These are phyloP conservation scores for Syndactyla subalaris DNA, from an alignment of 2,797 vertebrate genomes.

Conservation along the genomic window DNA sequence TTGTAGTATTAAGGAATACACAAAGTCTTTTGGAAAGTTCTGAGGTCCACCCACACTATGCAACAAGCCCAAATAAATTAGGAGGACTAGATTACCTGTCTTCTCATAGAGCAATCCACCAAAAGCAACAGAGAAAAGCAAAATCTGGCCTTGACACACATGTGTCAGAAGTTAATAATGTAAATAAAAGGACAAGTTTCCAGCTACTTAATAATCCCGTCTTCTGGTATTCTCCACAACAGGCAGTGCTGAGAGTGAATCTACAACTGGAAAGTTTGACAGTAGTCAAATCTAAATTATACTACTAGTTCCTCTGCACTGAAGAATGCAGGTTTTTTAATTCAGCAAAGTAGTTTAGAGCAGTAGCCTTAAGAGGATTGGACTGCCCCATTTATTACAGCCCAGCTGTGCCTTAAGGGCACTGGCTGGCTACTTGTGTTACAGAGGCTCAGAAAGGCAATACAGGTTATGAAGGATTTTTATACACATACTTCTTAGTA, in stretches of 20 bases:
- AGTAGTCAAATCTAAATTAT: neutral
- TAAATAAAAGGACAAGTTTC: neutral
- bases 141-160: neutral
- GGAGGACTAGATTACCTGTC: neutral
- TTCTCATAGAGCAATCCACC: neutral
- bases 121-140: neutral
- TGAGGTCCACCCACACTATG: neutral
- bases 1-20: neutral
- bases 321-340: neutral
- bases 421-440: neutral
- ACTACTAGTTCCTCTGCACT: neutral
- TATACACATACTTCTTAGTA: neutral
- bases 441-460: neutral
- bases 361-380: neutral
- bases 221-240: neutral
- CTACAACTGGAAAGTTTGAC: neutral
- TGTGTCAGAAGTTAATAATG: neutral
- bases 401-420: neutral
- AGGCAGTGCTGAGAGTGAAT: neutral
- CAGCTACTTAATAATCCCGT: neutral
- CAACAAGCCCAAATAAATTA: neutral
- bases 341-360: neutral
- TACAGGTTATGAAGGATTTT: neutral
- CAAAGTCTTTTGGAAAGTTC: neutral
- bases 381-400: neutral